A percentile compares a stretch with the other conserved stretches of the same genome.
Evolutionary conservation across 2,797 vertebrate genomes (phyloP).

Genomic region (Poliocrania exsul): DNA sequence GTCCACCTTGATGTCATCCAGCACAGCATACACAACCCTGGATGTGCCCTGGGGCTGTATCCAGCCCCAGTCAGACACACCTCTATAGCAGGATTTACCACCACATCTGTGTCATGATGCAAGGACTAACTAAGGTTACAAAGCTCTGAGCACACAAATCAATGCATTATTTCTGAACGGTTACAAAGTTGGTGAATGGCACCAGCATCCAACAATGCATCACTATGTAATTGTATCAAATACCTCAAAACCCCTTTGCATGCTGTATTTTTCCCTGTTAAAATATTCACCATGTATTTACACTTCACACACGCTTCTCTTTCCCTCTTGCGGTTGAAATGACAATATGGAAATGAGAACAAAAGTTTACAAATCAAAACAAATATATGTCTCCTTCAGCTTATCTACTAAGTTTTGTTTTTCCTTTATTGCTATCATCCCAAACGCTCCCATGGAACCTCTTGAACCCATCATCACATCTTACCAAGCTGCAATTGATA

Average conservation of each 20-base stretch:
- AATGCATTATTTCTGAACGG: rapidly evolving
- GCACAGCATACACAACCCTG: rapidly evolving
- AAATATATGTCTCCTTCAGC: neutral
- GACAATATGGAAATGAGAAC: neutral
- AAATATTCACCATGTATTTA: neutral
- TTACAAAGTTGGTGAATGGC: neutral
- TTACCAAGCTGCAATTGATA: neutral
- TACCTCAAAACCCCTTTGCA: neutral
- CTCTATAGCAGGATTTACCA: neutral
- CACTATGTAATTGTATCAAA: neutral
- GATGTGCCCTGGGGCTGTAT: neutral
- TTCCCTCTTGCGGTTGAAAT: neutral
- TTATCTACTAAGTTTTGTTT: neutral
- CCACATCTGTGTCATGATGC: rapidly evolving
- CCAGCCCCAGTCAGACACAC: neutral
- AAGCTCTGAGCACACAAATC: neutral
- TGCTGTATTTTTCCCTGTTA: neutral
- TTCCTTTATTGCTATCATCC: neutral
- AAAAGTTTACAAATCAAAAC: neutral
- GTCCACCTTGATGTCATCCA: neutral
- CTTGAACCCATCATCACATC: neutral
- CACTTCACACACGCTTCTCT: neutral
- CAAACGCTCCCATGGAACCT: neutral
- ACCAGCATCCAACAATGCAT: neutral
- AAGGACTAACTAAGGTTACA: neutral